These are phyloP conservation scores for Drepana falcataria DNA, from an alignment of 2,888 invertebrate species.

Conservation along the genomic window DNA sequence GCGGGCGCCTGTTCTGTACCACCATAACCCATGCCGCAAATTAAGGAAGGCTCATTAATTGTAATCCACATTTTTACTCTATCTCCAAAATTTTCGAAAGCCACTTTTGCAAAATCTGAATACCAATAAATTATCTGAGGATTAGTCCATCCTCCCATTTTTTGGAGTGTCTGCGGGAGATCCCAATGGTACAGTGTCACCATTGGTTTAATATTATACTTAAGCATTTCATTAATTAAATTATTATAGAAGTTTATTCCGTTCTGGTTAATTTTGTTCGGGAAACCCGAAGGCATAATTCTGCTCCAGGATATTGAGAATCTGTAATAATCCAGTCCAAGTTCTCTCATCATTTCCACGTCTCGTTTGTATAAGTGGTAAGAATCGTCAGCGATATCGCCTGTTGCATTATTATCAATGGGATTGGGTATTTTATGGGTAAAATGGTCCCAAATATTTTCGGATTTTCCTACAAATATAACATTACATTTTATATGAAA, in stretches of 20 bases:
- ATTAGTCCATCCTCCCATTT: not conserved
- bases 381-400: not conserved
- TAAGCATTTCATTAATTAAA: conserved; percentile 79
- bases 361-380: conserved; percentile 5
- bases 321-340: conserved; percentile 57
- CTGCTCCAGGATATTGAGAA: conserved; percentile 82
- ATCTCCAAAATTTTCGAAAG: conserved; percentile 68
- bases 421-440: not conserved
- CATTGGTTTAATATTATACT: conserved; percentile 76
- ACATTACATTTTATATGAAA: not conserved
- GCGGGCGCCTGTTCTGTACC: not conserved
- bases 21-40: not conserved
- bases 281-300: conserved; percentile 66
- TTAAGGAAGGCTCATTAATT: not conserved
- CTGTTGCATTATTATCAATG: not conserved
- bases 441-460: not conserved
- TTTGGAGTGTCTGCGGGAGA: conserved; percentile 68
- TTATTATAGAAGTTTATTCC: conserved; percentile 84
- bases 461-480: not conserved
- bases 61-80: not conserved
- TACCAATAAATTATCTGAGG: not conserved
- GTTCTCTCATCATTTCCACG: conserved; percentile 11
- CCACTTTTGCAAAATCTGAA: conserved; percentile 53
- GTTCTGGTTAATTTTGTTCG: conserved; percentile 63
- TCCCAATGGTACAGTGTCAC: conserved; percentile 79